Percentiles rank a stretch among this genome's conserved stretches.
These are phyloP conservation scores for Protonemura montana DNA, from an alignment of 2,888 invertebrate genomes.

Conservation along the genomic window DNA sequence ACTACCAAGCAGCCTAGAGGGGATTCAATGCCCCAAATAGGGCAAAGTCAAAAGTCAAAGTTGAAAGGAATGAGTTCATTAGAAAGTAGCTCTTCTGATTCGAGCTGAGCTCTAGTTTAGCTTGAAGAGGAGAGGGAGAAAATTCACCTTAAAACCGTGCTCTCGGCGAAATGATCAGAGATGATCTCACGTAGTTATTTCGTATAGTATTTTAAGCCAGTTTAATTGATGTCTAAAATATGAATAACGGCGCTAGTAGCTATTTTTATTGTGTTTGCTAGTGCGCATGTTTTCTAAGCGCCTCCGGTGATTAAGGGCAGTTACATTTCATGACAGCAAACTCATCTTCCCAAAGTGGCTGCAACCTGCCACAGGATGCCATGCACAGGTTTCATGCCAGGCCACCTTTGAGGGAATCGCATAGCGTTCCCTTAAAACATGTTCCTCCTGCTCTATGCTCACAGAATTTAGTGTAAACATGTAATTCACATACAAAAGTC, in stretches of 20 bases:
- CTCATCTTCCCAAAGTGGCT: background rate
- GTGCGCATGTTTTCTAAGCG: background rate
- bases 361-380: too few species aligned
- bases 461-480: background rate
- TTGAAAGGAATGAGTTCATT: background rate
- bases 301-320: background rate
- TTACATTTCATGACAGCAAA: background rate
- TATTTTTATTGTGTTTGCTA: background rate
- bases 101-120: background rate
- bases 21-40: background rate
- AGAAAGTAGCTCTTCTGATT: slow-evolving; percentile 7
- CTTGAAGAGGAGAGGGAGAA: background rate
- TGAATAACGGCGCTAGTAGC: background rate
- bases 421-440: too few species aligned
- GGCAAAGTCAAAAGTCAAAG: background rate
- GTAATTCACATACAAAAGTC: too few species aligned
- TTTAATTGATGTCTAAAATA: background rate
- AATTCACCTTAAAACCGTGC: background rate
- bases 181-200: background rate
- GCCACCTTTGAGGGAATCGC: too few species aligned
- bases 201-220: background rate
- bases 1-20: background rate
- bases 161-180: background rate
- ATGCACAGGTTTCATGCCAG: too few species aligned
- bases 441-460: background rate